Evolutionary conservation across 2,113 vertebrate species (phyloP), one percentile per base, ranked within the genome.

Genomic region (Ailurus styani): DNA sequence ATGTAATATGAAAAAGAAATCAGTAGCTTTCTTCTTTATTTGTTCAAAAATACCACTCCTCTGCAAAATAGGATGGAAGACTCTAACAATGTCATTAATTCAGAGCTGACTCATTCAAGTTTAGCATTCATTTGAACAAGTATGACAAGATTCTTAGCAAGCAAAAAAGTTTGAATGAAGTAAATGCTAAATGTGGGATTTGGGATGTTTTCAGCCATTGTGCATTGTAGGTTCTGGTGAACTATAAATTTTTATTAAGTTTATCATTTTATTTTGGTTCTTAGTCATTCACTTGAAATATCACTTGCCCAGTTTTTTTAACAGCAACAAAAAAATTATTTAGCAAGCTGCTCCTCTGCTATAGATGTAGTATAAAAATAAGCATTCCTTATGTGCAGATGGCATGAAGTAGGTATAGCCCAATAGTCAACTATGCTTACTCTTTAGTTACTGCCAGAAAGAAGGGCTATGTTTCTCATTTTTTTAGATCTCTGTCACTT

Each of bases 141-240:
- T 68, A 64, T 93, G 91, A 68, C 18, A 47, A 68, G 73, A 50
- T 89, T 91, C 91, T 91, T 83, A 91, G 78, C 87, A 96, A 73
- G 54, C 52, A 89, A n/a, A 90, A 77, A 96, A 18, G 40, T 84
- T 70, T 93, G 90, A 93, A 72, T 96, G 78, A 97, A 87, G 60
- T 77, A 78, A 82, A 37, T 78, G 73, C 62, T 87, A 64, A 81
- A 50, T 84, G 55, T 23, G 9, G 6, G 17, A 70, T 90, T 86
- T 91, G 20, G 60, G 55, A 47, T 0, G 7, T 70, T 84, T 90
- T 70, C 84, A 90, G 15, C 78, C n/a, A 21, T 47, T 87, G 75
- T 92, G 3, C 87, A 34, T 75, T 78, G n/a, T 70, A 70, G 37
- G 50, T 89, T 91, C 57, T 66, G 68, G 31, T 73, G 17, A 81